Conservation (phyloP, 2,888 invertebrate species). For the Tupiocoris notatus region DNA sequence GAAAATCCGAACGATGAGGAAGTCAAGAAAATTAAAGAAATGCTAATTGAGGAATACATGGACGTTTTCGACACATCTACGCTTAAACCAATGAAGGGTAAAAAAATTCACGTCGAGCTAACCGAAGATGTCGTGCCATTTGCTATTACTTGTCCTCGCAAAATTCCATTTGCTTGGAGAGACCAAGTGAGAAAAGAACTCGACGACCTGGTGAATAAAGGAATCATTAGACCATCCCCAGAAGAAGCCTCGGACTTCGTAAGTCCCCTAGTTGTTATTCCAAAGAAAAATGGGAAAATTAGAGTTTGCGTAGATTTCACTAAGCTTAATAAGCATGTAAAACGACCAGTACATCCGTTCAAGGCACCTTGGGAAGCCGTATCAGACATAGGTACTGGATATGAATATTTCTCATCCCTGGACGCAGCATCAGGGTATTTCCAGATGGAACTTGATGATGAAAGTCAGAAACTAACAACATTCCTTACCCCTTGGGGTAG, state of each 20-base stretch:
- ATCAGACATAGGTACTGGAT: not conserved
- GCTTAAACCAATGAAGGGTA: constrained; percentile 10
- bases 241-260: constrained; percentile 14
- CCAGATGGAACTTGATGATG: not conserved
- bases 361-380: not conserved
- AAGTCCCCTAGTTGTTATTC: constrained; percentile 5
- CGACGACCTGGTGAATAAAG: not conserved
- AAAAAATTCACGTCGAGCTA: not conserved
- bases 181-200: not conserved
- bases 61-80: not conserved
- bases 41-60: constrained; percentile 1
- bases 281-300: constrained; percentile 7
- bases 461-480: not conserved
- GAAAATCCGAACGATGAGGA: not conserved
- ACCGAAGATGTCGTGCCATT: not conserved
- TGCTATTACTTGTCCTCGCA: not conserved
- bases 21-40: constrained; percentile 1
- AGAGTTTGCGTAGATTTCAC: constrained; percentile 1
- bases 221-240: not conserved
- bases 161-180: not conserved
- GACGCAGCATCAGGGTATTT: constrained; percentile 1
- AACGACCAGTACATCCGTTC: not conserved
- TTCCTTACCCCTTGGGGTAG: not conserved
- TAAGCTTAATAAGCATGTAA: not conserved
- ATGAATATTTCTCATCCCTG: not conserved